Conservation (phyloP, 2,797 vertebrate genomes). For the Acipenser transmontanus region DNA sequence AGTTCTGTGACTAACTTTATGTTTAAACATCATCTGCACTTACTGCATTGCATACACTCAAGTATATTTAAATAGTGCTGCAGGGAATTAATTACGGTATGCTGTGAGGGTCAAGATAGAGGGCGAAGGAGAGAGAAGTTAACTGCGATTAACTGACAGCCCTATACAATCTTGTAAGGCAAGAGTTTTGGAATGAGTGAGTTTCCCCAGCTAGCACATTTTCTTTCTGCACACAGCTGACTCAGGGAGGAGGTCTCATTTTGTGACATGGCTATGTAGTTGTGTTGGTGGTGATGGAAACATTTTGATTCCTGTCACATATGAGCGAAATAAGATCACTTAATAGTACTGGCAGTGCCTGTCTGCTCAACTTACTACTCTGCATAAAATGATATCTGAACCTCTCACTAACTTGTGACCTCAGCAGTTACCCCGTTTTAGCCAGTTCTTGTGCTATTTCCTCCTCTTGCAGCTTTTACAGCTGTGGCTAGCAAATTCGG, state of each 20-base stretch:
- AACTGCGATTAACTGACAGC: no score
- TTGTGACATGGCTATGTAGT: conserved; percentile 2
- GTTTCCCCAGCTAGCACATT: no score
- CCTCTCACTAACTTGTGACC: conserved; percentile 7
- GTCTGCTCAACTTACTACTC: conserved; percentile 9
- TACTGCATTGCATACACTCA: no score
- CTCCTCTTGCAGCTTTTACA: background rate
- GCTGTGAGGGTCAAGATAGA: no score
- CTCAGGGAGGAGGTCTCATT: background rate
- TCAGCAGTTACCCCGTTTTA: background rate
- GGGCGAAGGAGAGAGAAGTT: no score
- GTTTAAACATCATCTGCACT: no score
- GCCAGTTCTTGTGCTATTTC: background rate
- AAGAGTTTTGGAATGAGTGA: no score
- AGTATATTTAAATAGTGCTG: no score
- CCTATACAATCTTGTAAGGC: no score
- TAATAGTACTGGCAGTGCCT: background rate
- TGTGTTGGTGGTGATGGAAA: conserved; percentile 11
- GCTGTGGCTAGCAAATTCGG: conserved; percentile 1
- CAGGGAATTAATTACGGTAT: no score
- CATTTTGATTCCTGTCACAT: conserved; percentile 11
- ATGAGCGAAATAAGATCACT: conserved; percentile 6
- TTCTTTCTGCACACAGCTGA: no score
- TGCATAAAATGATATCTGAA: conserved; percentile 1
- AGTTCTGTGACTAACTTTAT: no score